Evolutionary conservation across 1,140 invertebrate species (phyloP), one percentile per base, ranked within the genome.

Genomic region (Mylabris phalerata): DNA sequence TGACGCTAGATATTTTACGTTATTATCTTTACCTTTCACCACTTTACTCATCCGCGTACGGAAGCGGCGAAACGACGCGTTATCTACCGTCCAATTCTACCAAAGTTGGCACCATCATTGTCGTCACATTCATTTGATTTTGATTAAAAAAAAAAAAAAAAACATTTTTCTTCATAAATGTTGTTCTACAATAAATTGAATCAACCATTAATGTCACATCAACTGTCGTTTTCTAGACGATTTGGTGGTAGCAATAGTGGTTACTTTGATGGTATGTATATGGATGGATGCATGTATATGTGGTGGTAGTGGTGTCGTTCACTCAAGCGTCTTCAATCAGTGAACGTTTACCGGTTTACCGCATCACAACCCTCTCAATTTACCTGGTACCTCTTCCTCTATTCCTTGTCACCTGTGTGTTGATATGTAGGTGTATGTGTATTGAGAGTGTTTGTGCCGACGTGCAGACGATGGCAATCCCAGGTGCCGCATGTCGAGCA

Each of bases 401-500:
- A 32, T 11, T 42, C 11, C 11, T 11, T 42, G 41, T 42, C 41
- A 42, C 41, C 41, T 42, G 41, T 42, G 11, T 32, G 19, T 19
- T 19, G 19, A 19, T 19, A 19, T 19, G 19, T 19, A 19, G 19
- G 19, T 19, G 19, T 19, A 19, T 19, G 32, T 32, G 7, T 32
- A 32, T 32, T 32, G 32, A 32, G 32, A 32, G 2, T 32, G 32
- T 32, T 32, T 54, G 51, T 54, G 51, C 10, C 51, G 51, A 54
- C 51, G 43, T 54, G 32, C 32, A 32, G 32, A 32, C 32, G 32
- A 32, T 32, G 32, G 42, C 50, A 60, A 60, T 60, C 58, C 58
- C 58, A 42, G 44, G 58, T 60, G 58, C 58, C 58, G 50, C 58
- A 55, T 55, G 58, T 60, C 58, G 51, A 55, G 58, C 58, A 60